Base-by-base conservation (phyloP, 2,113 vertebrate species). In the Addax nasomaculatus region DNA sequence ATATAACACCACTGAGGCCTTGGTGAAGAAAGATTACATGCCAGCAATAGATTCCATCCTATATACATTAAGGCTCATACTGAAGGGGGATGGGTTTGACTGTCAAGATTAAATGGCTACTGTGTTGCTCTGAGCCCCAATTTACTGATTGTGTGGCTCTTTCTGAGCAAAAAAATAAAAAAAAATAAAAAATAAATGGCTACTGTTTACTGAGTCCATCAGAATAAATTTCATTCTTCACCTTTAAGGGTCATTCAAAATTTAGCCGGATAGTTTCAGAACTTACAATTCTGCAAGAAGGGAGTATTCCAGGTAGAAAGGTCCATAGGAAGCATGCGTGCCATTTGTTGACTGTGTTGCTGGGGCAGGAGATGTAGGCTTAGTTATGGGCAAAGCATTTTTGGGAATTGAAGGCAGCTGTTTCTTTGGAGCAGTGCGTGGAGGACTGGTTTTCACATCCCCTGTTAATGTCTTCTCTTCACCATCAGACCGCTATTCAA, bases 301-400 rank as follows among this genome's bases (percentile, higher is more conserved):
- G 1, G 99, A 99, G 98, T 99, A 99, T 95, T 99, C 99, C 98
- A 99, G 97, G 98, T 99, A 99, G 98, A 99, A 99, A 62, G 99
- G 99, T 23, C 99, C 99, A 0, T 99, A 99, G 17, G 99, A 99
- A 58, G 99, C 99, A 2, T 99, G 99, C 2, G 99, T 99, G 97
- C 99, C 99, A 85, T 99, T 99, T 60, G 99, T 98, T 11, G 99
- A 99, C 97, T 99, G 99, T 21, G 98, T 98, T 0, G 99, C 99
- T 0, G 99, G 73, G 76, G 99, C 99, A 17, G 99, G 99, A 30
- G 99, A 99, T 7, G 99, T 96, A 8, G 99, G 99, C 96, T 99
- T 99, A 12, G 99, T 99, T 97, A 99, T 98, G 29, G 99, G 99
- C 97, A 99, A 93, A 67, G 99, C 99, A 98, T 99, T 99, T 98